Conservation (phyloP, 1,140 invertebrate genomes). For the Sitobion miscanthi region DNA sequence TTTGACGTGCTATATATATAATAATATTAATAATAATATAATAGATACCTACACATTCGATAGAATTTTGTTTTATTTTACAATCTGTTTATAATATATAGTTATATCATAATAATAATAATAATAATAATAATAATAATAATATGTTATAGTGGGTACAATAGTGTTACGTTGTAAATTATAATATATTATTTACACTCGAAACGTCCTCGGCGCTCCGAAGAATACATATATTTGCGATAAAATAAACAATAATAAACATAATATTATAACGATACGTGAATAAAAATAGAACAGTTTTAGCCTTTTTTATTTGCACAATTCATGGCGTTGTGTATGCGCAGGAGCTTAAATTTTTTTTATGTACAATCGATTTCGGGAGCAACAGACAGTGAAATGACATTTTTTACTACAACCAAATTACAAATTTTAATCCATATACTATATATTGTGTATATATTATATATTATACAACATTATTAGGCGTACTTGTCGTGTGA, state of each 20-base stretch:
- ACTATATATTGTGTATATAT: too few species aligned
- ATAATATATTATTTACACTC: neutral
- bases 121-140: constrained; percentile 18
- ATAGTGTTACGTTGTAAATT: constrained; percentile 15
- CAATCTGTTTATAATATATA: neutral
- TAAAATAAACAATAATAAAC: neutral
- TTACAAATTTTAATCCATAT: neutral
- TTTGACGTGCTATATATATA: neutral
- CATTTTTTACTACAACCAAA: neutral
- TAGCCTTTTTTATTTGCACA: neutral
- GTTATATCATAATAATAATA: neutral
- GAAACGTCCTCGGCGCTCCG: neutral
- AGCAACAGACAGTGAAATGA: neutral
- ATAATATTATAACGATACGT: neutral
- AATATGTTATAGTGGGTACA: neutral
- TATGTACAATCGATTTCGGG: neutral
- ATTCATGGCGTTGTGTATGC: neutral
- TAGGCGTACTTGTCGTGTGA: neutral
- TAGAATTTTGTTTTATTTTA: constrained; percentile 26
- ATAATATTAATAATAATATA: neutral
- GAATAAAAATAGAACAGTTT: neutral
- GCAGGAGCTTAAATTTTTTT: neutral
- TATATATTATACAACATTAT: neutral
- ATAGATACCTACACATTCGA: neutral
- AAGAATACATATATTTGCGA: constrained; percentile 3